Evolutionary conservation across 2,888 invertebrate species (phyloP).

Genomic region (Chrysopilus asiliformis): DNA sequence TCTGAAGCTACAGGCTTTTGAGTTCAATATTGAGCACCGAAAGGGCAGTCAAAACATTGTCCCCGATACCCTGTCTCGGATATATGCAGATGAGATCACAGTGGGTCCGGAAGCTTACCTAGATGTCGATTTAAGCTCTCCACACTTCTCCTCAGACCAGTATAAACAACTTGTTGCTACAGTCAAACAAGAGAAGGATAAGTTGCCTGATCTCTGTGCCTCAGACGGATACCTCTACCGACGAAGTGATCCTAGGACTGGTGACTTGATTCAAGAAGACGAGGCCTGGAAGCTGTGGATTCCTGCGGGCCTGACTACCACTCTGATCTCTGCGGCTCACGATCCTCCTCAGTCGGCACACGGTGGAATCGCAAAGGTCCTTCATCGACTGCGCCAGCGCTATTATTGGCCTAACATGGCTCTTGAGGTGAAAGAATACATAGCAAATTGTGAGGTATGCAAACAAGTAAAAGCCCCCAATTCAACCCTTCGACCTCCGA

Average conservation of each 20-base stretch:
- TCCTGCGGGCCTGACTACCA: constrained; percentile 5
- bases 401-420: constrained; percentile 11
- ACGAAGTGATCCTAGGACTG: constrained; percentile 5
- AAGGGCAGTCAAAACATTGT: constrained; percentile 18
- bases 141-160: constrained; percentile 4
- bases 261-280: constrained; percentile 5
- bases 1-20: constrained; percentile 12
- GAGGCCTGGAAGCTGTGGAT: constrained; percentile 16
- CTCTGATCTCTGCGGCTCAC: constrained; percentile 6
- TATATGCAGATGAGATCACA: constrained; percentile 4
- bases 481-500: constrained; percentile 6
- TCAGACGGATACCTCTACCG: constrained; percentile 10
- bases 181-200: neutral
- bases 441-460: constrained; percentile 10
- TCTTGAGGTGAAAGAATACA: constrained; percentile 8
- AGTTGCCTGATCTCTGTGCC: constrained; percentile 10
- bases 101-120: neutral
- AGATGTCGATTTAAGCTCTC: constrained; percentile 1
- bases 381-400: constrained; percentile 7
- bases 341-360: constrained; percentile 3
- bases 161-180: constrained; percentile 1
- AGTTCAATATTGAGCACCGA: too few species aligned
- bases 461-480: constrained; percentile 9
- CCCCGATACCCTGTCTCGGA: constrained; percentile 19
- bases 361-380: constrained; percentile 5